phyloP scores from a whole-genome alignment of 2,888 invertebrate genomes.

The Drosophila meridionalis region DNA sequence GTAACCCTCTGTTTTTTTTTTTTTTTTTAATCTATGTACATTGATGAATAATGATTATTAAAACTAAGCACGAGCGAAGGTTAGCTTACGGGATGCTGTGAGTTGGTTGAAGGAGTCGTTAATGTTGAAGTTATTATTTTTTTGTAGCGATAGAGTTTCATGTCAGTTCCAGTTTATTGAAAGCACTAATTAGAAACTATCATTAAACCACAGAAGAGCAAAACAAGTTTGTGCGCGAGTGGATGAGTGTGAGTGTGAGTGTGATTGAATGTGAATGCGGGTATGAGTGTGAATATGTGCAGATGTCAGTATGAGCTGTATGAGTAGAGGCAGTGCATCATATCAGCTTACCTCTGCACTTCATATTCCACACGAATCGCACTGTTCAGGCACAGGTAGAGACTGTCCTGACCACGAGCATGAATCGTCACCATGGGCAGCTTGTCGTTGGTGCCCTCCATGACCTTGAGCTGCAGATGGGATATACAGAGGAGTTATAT shows the following conservation, averaged over 20 bases:
- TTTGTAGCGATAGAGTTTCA: conserved; percentile 64
- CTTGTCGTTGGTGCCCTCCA: conserved; percentile 83
- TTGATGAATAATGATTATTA: conserved; percentile 53
- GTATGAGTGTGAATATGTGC: conserved; percentile 17
- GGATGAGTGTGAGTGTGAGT: neutral
- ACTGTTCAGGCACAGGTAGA: conserved; percentile 89
- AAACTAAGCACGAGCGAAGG: conserved; percentile 35
- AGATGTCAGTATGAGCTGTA: conserved; percentile 18
- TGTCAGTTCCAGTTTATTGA: conserved; percentile 71
- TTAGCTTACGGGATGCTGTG: conserved; percentile 69
- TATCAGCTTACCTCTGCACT: conserved; percentile 83
- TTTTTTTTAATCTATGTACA: conserved; percentile 50
- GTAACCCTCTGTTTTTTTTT: conserved; percentile 8
- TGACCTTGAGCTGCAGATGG: conserved; percentile 78
- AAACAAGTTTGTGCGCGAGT: conserved; percentile 23
- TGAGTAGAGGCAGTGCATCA: neutral
- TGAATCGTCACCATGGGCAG: conserved; percentile 88
- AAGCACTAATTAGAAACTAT: conserved; percentile 73
- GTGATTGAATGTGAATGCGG: neutral
- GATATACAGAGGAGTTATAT: neutral
- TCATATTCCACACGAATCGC: conserved; percentile 88
- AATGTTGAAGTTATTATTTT: conserved; percentile 44
- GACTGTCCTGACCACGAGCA: conserved; percentile 87
- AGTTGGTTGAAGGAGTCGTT: conserved; percentile 46
- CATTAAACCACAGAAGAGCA: conserved; percentile 60